phyloP scores from a whole-genome alignment of 2,888 invertebrate genomes.

The Tetragonisca angustula region DNA sequence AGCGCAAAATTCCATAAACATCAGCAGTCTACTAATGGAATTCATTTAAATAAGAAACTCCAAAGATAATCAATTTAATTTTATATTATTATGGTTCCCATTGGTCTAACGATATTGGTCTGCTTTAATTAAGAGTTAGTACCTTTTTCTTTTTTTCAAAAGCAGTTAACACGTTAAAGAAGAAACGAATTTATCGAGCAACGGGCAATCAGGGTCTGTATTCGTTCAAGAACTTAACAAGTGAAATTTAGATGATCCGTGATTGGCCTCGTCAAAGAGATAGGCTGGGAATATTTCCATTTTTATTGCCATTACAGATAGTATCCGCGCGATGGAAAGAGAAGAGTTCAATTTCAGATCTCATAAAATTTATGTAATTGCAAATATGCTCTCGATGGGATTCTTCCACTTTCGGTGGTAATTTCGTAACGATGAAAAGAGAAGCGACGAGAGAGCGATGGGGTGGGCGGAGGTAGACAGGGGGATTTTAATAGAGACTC shows the following conservation, averaged over 20 bases:
- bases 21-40: too few relatives aligned
- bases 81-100: too few relatives aligned
- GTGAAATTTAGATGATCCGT: neutral
- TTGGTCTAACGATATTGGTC: too few relatives aligned
- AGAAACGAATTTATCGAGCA: neutral
- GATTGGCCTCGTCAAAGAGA: neutral
- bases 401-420: neutral
- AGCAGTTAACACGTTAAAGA: neutral
- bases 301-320: neutral
- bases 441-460: neutral
- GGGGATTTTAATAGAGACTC: conserved; percentile 40
- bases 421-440: conserved; percentile 25
- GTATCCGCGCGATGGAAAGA: neutral
- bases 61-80: too few relatives aligned
- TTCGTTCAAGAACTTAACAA: neutral
- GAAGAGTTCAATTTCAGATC: conserved; percentile 5
- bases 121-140: too few relatives aligned
- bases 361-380: conserved; percentile 31
- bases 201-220: neutral
- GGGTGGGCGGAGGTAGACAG: too few relatives aligned
- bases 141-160: neutral
- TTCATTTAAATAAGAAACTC: too few relatives aligned
- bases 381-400: conserved; percentile 3
- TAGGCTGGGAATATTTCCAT: neutral
- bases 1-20: too few relatives aligned